These are phyloP conservation scores for Globicephala melas DNA, from an alignment of 2,113 vertebrate species.

Conservation along the genomic window DNA sequence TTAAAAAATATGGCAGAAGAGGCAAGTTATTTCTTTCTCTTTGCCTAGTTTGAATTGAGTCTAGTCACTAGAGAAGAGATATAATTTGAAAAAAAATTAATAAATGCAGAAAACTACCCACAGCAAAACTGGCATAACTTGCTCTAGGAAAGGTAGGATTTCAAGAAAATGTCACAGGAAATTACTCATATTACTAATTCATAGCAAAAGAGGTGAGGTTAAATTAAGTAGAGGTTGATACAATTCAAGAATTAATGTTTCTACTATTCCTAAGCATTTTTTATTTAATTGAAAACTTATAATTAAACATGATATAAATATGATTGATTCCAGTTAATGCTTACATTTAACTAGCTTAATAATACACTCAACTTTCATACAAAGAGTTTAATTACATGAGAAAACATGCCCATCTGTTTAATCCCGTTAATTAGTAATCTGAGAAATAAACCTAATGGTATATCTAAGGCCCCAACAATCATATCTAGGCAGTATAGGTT, in stretches of 20 bases:
- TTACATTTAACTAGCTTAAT: neutral
- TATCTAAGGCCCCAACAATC: neutral
- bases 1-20: neutral
- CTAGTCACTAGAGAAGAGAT: neutral
- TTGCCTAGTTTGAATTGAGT: neutral
- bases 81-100: neutral
- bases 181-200: conserved; percentile 7
- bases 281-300: neutral
- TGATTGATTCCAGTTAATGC: neutral
- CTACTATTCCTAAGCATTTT: neutral
- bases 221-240: neutral
- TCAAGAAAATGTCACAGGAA: neutral
- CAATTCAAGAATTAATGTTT: neutral
- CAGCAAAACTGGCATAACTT: neutral
- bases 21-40: neutral
- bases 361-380: neutral
- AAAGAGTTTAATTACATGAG: neutral
- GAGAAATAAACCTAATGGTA: neutral
- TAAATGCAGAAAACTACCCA: neutral
- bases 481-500: neutral
- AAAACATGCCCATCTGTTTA: neutral
- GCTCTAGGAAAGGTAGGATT: neutral
- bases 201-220: neutral
- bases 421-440: neutral
- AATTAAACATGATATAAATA: neutral